phyloP scores from a whole-genome alignment of 2,888 invertebrate species.

The Muschampia plurimacula region DNA sequence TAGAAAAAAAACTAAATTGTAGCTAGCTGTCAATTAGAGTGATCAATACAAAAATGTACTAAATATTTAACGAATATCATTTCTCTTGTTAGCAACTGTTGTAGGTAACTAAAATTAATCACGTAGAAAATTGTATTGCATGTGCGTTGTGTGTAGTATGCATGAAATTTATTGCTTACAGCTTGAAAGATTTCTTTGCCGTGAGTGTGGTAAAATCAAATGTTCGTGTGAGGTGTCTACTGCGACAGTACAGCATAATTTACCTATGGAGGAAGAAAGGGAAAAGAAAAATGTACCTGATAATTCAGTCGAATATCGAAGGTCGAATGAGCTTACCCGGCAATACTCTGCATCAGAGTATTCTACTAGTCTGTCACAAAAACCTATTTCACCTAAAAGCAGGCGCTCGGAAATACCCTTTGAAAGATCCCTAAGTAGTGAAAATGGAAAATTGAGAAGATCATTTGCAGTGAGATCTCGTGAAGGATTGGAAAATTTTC shows the following conservation, averaged over 20 bases:
- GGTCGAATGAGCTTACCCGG: slow-evolving; percentile 54
- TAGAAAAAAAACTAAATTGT: too few species aligned
- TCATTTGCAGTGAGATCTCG: slow-evolving; percentile 79
- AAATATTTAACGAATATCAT: not conserved
- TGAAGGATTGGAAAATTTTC: slow-evolving; percentile 76
- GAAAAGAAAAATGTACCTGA: slow-evolving; percentile 51
- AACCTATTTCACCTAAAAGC: slow-evolving; percentile 51
- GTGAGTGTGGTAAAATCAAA: slow-evolving; percentile 89
- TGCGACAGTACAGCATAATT: slow-evolving; percentile 50
- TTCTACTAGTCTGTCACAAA: slow-evolving; percentile 47
- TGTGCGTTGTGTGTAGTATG: slow-evolving; percentile 77
- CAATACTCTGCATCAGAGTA: slow-evolving; percentile 65
- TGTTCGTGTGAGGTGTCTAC: slow-evolving; percentile 82
- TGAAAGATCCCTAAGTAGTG: slow-evolving; percentile 62
- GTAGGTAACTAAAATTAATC: slow-evolving; percentile 43
- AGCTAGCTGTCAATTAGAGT: too few species aligned
- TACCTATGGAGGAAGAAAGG: slow-evolving; percentile 45
- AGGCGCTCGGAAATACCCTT: slow-evolving; percentile 70
- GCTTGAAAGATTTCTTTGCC: slow-evolving; percentile 91
- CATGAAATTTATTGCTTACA: slow-evolving; percentile 88
- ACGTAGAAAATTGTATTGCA: slow-evolving; percentile 57
- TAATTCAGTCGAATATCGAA: slow-evolving; percentile 64
- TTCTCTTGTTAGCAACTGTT: not conserved
- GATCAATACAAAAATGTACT: not conserved
- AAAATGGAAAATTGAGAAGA: slow-evolving; percentile 72